Base-by-base conservation (phyloP, 2,888 invertebrate species). In the Arrhopalites spinosus region DNA sequence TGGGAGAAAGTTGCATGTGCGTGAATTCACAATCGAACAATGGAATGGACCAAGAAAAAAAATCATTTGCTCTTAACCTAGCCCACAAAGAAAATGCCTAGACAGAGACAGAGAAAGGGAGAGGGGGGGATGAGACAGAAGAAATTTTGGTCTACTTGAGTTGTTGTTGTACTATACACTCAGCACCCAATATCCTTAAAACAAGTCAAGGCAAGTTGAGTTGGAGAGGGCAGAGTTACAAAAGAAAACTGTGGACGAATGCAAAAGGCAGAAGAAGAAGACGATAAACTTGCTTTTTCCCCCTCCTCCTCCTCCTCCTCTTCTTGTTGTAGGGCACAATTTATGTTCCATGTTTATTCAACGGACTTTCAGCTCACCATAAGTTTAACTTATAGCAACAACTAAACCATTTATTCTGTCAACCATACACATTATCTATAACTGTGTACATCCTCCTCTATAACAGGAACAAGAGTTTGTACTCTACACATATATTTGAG, bases 261-360 rank as follows among this genome's bases (percentile, higher is more conserved):
- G 36, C 50, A 50, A 50, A 50, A 45, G 50, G 50, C 2, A 50
- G 8, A 50, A 50, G 50, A 50, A 50, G 50, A 50, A 50, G 50
- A 50, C 50, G 8, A 50, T 50, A 50, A 50, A 50, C 50, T 50
- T 50, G 2, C n/a, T 15, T 50, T 15, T 17, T 2, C 15, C 15
- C n/a, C n/a, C 15, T n/a, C n/a, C 15, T n/a, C n/a, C n/a, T n/a
- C n/a, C 50, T 50, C 50, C n/a, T 2, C 15, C 15, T 17, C n/a
- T 50, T n/a, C n/a, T 50, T n/a, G 20, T 11, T 20, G 8, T 20
- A 15, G 8, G 11, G 36, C 11, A 36, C 36, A 36, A 36, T 36
- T 36, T 36, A 36, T 36, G 1, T 25, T 59, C 25, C 25, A 59
- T 59, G 59, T 59, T 59, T 59, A 59, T 59, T 59, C 59, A 59